Percentiles rank a stretch among this genome's conserved stretches.
Conservation (phyloP, 2,797 vertebrate species). For the Zenarchopterus dispar region DNA sequence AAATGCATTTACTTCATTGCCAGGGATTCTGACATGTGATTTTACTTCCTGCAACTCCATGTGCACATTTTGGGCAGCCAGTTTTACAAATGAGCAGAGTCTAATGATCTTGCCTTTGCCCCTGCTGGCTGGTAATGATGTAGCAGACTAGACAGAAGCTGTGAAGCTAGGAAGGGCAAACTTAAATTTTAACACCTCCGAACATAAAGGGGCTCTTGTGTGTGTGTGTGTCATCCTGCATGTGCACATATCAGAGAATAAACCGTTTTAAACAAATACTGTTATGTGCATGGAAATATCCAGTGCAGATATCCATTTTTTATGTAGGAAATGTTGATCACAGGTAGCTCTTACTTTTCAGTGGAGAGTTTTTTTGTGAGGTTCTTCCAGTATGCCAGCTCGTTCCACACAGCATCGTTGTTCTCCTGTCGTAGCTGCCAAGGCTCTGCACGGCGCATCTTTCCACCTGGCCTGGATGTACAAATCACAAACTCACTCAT, state of each 20-base stretch:
- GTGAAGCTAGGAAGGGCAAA: constrained; percentile 67
- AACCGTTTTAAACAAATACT: constrained; percentile 4
- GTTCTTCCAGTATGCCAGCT: constrained; percentile 88
- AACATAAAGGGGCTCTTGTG: constrained; percentile 50
- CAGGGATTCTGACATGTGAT: constrained; percentile 2
- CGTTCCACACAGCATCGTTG: constrained; percentile 89
- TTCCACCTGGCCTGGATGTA: constrained; percentile 73
- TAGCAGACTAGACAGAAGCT: constrained; percentile 58
- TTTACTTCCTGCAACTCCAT: constrained; percentile 55
- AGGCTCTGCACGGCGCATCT: constrained; percentile 68
- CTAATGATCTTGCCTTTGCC: constrained; percentile 73
- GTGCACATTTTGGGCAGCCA: constrained; percentile 60
- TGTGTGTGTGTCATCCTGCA: constrained; percentile 7
- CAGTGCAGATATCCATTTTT: constrained; percentile 2
- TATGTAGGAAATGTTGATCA: constrained; percentile 14
- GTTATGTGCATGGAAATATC: not conserved
- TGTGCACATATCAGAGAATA: constrained; percentile 7
- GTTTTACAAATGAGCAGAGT: constrained; percentile 74
- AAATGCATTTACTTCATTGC: no score
- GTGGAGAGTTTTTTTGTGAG: constrained; percentile 86
- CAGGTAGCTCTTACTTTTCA: constrained; percentile 87
- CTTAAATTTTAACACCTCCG: constrained; percentile 63
- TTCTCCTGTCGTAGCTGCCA: constrained; percentile 86
- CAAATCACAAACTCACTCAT: constrained; percentile 11
- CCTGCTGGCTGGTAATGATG: constrained; percentile 75